These are phyloP conservation scores for Abrostola tripartita DNA, from an alignment of 2,888 invertebrate species.

Conservation along the genomic window DNA sequence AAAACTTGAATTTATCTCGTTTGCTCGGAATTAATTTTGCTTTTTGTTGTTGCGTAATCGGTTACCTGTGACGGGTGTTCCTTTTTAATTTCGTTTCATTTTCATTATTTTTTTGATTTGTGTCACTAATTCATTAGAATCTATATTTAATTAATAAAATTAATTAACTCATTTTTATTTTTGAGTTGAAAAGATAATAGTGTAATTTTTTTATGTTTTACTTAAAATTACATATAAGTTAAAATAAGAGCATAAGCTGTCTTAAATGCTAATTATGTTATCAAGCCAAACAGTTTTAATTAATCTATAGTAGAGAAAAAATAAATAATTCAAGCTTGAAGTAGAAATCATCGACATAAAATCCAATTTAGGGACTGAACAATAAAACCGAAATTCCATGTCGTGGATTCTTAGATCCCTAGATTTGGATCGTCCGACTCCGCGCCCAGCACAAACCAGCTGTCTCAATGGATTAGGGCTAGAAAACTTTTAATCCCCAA, in stretches of 20 bases:
- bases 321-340: not conserved
- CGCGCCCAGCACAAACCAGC: conserved; percentile 61
- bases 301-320: not conserved
- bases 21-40: conserved; percentile 78
- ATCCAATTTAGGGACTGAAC: conserved; percentile 15
- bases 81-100: conserved; percentile 70
- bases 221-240: no score
- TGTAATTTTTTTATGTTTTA: no score
- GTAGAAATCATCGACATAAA: conserved; percentile 20
- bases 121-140: no score
- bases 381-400: conserved; percentile 30
- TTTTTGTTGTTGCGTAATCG: conserved; percentile 80
- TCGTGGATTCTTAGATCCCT: conserved; percentile 34
- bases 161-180: no score
- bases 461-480: conserved; percentile 70
- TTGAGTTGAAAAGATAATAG: no score
- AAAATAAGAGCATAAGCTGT: no score
- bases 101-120: conserved; percentile 49
- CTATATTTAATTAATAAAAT: no score
- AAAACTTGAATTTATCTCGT: conserved; percentile 82
- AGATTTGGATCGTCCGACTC: conserved; percentile 54
- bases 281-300: not conserved
- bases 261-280: no score
- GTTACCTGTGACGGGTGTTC: conserved; percentile 73
- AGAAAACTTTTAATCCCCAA: conserved; percentile 83